phyloP scores from a whole-genome alignment of 2,113 vertebrate genomes.

The Melanostigma gelatinosum region DNA sequence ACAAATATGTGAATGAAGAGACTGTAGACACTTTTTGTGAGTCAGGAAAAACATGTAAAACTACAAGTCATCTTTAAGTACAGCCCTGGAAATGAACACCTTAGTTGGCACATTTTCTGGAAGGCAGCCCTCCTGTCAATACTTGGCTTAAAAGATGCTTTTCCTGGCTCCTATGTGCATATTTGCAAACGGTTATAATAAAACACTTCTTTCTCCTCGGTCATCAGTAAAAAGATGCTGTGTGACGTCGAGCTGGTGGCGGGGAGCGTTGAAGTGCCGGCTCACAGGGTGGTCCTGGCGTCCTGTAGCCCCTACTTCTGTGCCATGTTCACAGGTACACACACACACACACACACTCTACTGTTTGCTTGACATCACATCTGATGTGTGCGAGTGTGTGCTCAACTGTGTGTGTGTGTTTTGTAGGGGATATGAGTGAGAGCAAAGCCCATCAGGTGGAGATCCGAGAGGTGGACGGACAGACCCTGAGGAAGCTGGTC shows the following conservation, averaged over 20 bases:
- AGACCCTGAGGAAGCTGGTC: slow-evolving; percentile 91
- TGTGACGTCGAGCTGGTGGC: slow-evolving; percentile 97
- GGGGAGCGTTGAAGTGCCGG: slow-evolving; percentile 90
- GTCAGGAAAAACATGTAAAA: neutral
- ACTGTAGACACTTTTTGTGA: neutral
- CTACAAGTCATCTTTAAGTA: neutral
- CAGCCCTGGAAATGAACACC: neutral
- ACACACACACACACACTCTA: slow-evolving; percentile 12
- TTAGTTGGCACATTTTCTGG: slow-evolving; percentile 2
- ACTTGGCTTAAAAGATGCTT: neutral
- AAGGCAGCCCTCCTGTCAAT: neutral
- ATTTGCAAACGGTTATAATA: neutral
- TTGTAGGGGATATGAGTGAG: slow-evolving; percentile 95
- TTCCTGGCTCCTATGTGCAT: neutral
- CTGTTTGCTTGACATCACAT: neutral
- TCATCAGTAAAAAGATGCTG: slow-evolving; percentile 90
- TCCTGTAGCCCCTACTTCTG: slow-evolving; percentile 98
- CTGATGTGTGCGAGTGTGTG: neutral
- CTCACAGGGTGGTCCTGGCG: slow-evolving; percentile 92
- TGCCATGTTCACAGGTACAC: slow-evolving; percentile 97
- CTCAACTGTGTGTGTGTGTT: slow-evolving; percentile 6
- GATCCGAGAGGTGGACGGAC: slow-evolving; percentile 94
- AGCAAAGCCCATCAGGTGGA: slow-evolving; percentile 95
- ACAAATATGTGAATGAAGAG: neutral
- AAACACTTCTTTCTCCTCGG: neutral